phyloP scores from a whole-genome alignment of 1,140 invertebrate species.

The Chrysopa pallens region DNA sequence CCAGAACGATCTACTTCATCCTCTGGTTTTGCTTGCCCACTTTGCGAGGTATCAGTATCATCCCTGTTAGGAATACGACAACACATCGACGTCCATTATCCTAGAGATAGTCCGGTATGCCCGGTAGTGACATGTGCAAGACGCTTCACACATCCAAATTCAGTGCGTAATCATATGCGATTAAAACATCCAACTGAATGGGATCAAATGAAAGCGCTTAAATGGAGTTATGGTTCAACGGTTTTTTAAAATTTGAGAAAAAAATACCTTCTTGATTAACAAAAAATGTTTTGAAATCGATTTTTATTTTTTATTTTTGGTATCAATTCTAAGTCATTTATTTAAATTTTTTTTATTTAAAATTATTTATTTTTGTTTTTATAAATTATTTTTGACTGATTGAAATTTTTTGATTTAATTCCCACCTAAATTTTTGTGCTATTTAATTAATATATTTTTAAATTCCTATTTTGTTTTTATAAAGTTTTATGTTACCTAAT shows the following conservation, averaged over 20 bases:
- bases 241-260: no score
- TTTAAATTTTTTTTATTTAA: no score
- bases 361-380: no score
- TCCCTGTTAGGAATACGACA: conserved; percentile 43
- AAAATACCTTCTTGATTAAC: no score
- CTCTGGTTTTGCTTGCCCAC: conserved; percentile 34
- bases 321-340: neutral
- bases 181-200: conserved; percentile 59
- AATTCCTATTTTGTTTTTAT: no score
- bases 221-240: conserved; percentile 32
- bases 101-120: conserved; percentile 58
- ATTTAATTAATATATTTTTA: no score
- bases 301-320: neutral
- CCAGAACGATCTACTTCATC: conserved; percentile 16
- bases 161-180: conserved; percentile 66
- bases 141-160: conserved; percentile 61
- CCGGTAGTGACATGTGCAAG: conserved; percentile 53
- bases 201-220: conserved; percentile 63
- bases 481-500: no score
- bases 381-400: no score
- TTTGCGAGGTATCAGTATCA: conserved; percentile 43
- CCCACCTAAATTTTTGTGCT: no score
- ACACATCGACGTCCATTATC: conserved; percentile 64
- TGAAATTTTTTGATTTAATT: no score
- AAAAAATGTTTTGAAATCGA: no score